Base-by-base conservation (phyloP, 1,140 invertebrate genomes). In the Danaus plexippus region DNA sequence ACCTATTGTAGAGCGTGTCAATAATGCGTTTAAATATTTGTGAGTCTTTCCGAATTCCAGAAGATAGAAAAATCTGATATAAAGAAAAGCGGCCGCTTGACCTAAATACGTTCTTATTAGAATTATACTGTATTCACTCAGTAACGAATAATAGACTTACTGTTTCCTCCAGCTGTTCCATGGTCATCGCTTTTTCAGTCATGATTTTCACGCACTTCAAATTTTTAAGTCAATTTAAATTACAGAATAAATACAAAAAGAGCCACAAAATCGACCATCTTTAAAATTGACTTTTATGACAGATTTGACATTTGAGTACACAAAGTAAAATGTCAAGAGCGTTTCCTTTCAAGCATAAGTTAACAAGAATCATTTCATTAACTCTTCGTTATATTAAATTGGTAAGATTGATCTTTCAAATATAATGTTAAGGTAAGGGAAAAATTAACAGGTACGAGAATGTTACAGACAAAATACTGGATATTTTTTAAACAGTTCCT, bases 141-240 rank as follows among this genome's bases (percentile, higher is more conserved):
- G 12, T 50, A 73, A 42, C 43, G 42, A 51, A 12, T 9, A 46
- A 8, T 9, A 11, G 41, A 54, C 77, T 74, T 57, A 80, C 78
- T 48, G 78, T 73, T 66, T 79, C 78, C 44, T 80, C 78, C 9
- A 80, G 58, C 46, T 80, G 75, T 55, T 79, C 75, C 63, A 80
- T 71, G 2, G 77, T 76, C 22, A 80, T 66, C 41, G 78, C 68
- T 63, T 80, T 74, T 54, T 76, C 74, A 69, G 67, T 75, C 77
- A 80, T 80, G 6, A 64, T 71, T 59, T 57, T 13, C 13, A 45
- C 43, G 52, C 57, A 70, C 52, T 64, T 57, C 11, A 55, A 64
- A 60, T 51, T 56, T 67, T 61, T 68, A 52, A 64, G 18, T 63
- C 44, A 59, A 43, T 57, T 52, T 44, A 48, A 48, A 57, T 9